These are phyloP conservation scores for Rousettus leschenaultii DNA, from an alignment of 2,113 vertebrate species.

Conservation along the genomic window DNA sequence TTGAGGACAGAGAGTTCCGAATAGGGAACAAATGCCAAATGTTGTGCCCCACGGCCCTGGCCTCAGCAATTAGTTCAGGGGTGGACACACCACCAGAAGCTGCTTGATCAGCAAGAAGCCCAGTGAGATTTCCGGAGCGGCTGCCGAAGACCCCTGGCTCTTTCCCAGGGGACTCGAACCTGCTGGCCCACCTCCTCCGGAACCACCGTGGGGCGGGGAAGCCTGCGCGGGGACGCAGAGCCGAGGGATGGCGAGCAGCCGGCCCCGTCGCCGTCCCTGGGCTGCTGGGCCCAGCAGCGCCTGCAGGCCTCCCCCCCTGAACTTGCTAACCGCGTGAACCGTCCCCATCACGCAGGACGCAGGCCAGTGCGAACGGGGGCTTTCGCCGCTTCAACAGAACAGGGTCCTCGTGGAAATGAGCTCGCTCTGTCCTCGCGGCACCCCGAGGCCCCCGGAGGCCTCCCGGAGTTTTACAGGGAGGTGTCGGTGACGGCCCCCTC, in stretches of 20 bases:
- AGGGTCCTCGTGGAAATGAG: background rate
- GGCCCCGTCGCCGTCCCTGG: background rate
- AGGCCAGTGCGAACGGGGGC: background rate
- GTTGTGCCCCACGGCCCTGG: background rate
- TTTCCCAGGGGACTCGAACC: background rate
- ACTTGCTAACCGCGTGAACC: background rate
- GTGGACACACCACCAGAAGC: background rate
- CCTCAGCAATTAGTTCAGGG: background rate
- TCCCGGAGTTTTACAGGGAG: fast-evolving
- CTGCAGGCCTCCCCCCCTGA: background rate
- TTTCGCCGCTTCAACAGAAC: background rate
- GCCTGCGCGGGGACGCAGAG: background rate
- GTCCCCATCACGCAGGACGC: background rate
- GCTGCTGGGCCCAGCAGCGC: background rate
- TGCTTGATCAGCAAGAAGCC: background rate
- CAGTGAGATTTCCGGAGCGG: background rate
- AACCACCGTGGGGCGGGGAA: background rate
- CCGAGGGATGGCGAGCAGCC: background rate
- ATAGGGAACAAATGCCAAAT: background rate
- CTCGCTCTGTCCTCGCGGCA: background rate
- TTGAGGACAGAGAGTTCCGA: background rate
- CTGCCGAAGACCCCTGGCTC: background rate
- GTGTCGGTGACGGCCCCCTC: background rate
- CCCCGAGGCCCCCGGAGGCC: background rate
- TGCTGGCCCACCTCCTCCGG: too few species aligned